These are phyloP conservation scores for Hippopotamus amphibius DNA, from an alignment of 2,113 vertebrate species.

Conservation along the genomic window DNA sequence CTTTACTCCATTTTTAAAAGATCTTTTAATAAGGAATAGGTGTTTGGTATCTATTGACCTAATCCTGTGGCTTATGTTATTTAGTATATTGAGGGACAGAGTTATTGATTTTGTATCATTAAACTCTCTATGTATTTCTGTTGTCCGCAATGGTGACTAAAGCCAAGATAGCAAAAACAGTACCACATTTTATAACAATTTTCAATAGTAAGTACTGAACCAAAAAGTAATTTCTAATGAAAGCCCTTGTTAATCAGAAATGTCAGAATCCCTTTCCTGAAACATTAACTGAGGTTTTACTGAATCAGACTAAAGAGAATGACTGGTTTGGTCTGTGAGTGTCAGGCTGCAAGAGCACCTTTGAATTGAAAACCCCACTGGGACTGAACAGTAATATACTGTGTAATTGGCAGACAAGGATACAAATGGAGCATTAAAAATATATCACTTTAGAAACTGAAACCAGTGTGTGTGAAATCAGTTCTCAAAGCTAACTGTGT, in stretches of 20 bases:
- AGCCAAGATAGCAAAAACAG: constrained; percentile 35
- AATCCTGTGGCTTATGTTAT: constrained; percentile 29
- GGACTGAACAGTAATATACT: constrained; percentile 75
- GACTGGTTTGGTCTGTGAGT: constrained; percentile 72
- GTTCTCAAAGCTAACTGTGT: constrained; percentile 55
- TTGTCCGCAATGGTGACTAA: neutral
- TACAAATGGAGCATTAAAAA: constrained; percentile 73
- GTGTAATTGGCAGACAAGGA: constrained; percentile 64
- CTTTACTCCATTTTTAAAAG: neutral
- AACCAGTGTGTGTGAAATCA: constrained; percentile 66
- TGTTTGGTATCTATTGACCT: constrained; percentile 40
- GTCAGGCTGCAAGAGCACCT: constrained; percentile 76
- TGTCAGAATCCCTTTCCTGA: constrained; percentile 59
- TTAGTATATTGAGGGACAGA: constrained; percentile 39
- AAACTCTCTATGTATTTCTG: constrained; percentile 46
- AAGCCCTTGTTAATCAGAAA: constrained; percentile 75
- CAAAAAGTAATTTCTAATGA: constrained; percentile 67
- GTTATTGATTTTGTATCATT: constrained; percentile 61
- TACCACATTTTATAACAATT: constrained; percentile 57
- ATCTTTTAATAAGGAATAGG: constrained; percentile 45
- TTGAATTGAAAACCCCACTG: constrained; percentile 45
- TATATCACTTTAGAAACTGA: constrained; percentile 66
- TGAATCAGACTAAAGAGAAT: constrained; percentile 65
- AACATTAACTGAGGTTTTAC: constrained; percentile 74
- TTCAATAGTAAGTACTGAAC: constrained; percentile 47